Conservation (phyloP, 2,113 vertebrate species). For the Azemiops feae region DNA sequence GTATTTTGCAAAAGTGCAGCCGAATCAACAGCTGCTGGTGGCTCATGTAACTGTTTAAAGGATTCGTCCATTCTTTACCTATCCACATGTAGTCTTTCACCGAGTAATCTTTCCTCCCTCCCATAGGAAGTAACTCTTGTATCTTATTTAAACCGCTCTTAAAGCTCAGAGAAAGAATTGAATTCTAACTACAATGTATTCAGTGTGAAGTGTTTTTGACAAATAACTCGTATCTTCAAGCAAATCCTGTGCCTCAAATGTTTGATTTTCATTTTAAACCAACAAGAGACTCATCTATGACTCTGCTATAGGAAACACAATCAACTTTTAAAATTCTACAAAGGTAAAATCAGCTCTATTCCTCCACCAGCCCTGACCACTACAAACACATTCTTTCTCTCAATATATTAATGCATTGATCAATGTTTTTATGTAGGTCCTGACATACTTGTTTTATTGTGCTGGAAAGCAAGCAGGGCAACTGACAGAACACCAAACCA, state of each 20-base stretch:
- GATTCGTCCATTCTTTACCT: neutral
- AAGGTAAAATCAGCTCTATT: neutral
- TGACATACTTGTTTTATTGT: neutral
- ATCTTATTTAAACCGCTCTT: neutral
- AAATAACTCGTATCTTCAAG: neutral
- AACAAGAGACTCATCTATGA: neutral
- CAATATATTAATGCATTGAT: neutral
- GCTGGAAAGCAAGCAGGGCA: neutral
- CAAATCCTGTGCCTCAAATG: neutral
- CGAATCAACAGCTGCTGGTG: neutral
- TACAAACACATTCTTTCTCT: neutral
- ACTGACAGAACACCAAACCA: neutral
- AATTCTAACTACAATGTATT: neutral
- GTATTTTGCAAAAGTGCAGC: neutral
- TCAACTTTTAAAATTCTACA: too few species aligned
- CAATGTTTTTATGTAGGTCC: slow-evolving; percentile 40
- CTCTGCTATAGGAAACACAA: neutral
- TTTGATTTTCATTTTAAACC: neutral
- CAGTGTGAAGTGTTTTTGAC: neutral
- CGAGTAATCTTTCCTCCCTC: neutral
- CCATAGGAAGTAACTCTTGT: neutral
- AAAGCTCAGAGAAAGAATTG: neutral
- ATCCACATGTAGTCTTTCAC: neutral
- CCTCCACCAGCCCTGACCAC: neutral
- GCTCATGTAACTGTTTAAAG: neutral